Base-by-base conservation (phyloP, 1,140 invertebrate genomes). In the Nautilus pompilius region DNA sequence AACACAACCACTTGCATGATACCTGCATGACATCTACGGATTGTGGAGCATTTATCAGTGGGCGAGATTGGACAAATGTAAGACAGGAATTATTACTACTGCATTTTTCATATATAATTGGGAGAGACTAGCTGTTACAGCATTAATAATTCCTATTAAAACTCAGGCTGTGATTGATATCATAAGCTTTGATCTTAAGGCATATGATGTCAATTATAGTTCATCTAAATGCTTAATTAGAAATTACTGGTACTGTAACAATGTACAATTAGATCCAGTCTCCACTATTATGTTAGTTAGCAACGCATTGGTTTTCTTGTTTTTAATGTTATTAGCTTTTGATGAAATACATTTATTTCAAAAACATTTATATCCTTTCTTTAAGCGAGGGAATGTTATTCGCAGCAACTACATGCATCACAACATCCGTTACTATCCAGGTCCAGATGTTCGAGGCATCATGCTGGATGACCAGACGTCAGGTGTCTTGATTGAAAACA, bases 1-100 rank as follows among this genome's bases (percentile, higher is more conserved):
- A 74, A 48, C 69, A 71, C 49, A 76, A 76, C 56, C 54, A 74
- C 46, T 26, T 76, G 0, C 66, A 71, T 53, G 67, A 74, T 22
- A 57, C 41, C 13, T 76, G 74, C 56, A 51, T 65, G 58, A 73
- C 72, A 36, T 57, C 70, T 6, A 69, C 63, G 29, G 70, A 73
- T 46, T 76, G 74, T 65, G 74, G 74, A 20, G 72, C 70, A 8
- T 59, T 76, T 10, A 67, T 68, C 45, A 65, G 67, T 30, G 70
- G 70, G 1, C 51, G 66, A 48, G 72, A 74, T 45, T 76, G 74
- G 74, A 74, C 72, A 0, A 62, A 34, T 30, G 74, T 75, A 61
- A 58, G 66, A 67, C 1, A n/a, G 8, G 36, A n/a, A 41, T n/a
- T n/a, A n/a, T n/a, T n/a, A n/a, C n/a, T n/a, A n/a, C n/a, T n/a